These are phyloP conservation scores for Limnephilus marmoratus DNA, from an alignment of 2,888 invertebrate genomes.

Conservation along the genomic window DNA sequence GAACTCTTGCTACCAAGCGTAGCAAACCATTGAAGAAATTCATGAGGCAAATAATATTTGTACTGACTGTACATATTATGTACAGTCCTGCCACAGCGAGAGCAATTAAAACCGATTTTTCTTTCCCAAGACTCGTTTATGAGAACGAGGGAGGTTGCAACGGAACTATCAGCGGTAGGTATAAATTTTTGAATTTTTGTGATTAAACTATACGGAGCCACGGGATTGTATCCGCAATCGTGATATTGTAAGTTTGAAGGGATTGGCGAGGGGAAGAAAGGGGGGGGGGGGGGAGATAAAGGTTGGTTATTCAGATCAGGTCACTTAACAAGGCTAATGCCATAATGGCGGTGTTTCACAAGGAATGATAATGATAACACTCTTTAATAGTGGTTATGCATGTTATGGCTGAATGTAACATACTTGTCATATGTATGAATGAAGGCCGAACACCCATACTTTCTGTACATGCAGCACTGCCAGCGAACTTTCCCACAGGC, in stretches of 20 bases:
- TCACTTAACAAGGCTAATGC: too few species aligned
- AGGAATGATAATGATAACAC: not conserved
- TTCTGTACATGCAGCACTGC: slow-evolving; percentile 11
- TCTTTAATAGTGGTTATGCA: not conserved
- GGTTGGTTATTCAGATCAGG: too few species aligned
- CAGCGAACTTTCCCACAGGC: slow-evolving; percentile 21
- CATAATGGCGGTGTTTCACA: too few species aligned
- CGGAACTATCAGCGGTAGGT: too few species aligned
- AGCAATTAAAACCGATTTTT: not conserved
- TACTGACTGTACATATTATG: too few species aligned
- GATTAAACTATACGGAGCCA: too few species aligned
- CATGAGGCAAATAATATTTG: not conserved
- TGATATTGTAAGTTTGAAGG: too few species aligned
- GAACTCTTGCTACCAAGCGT: too few species aligned
- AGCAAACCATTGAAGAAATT: not conserved
- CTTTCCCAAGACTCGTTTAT: not conserved
- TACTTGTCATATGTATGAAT: not conserved
- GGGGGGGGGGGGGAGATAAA: too few species aligned
- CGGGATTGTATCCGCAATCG: too few species aligned
- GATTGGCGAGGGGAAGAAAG: too few species aligned
- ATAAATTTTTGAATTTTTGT: too few species aligned
- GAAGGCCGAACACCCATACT: not conserved
- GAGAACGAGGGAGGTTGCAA: not conserved
- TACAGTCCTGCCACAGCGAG: not conserved
- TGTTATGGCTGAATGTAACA: not conserved